phyloP scores from a whole-genome alignment of 2,797 vertebrate species.

The Anas acuta region DNA sequence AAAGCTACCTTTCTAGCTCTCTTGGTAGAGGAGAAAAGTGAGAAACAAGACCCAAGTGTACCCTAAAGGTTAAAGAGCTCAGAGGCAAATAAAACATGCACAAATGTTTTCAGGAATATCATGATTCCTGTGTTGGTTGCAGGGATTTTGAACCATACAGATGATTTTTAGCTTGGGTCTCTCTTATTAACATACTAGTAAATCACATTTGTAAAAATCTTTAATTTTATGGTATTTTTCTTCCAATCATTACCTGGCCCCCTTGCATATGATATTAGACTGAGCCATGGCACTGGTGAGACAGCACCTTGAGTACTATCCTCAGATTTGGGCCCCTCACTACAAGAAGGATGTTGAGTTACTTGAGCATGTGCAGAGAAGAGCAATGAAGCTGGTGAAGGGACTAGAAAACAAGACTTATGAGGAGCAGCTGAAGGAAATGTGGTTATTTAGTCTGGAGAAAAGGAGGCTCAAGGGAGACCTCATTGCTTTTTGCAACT shows the following conservation, averaged over 20 bases:
- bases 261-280: not conserved
- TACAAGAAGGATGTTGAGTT: not conserved
- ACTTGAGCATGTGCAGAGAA: not conserved
- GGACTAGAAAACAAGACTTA: not conserved
- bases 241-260: not conserved
- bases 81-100: not conserved
- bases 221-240: not conserved
- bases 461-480: not conserved
- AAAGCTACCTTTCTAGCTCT: not conserved
- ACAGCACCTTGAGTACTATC: not conserved
- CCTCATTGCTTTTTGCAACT: not conserved
- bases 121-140: not conserved
- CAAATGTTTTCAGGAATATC: not conserved
- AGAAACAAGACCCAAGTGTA: not conserved
- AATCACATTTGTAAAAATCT: not conserved
- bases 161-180: not conserved
- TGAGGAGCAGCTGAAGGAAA: not conserved
- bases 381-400: not conserved
- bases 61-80: not conserved
- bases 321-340: not conserved
- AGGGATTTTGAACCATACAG: not conserved
- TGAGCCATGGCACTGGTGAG: not conserved
- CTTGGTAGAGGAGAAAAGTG: not conserved
- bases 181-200: not conserved
- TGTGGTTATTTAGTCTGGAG: not conserved